A percentile compares a stretch with the other conserved stretches of the same genome.
These are phyloP conservation scores for Subanguina moxae DNA, from an alignment of 1,140 invertebrate species.

Conservation along the genomic window DNA sequence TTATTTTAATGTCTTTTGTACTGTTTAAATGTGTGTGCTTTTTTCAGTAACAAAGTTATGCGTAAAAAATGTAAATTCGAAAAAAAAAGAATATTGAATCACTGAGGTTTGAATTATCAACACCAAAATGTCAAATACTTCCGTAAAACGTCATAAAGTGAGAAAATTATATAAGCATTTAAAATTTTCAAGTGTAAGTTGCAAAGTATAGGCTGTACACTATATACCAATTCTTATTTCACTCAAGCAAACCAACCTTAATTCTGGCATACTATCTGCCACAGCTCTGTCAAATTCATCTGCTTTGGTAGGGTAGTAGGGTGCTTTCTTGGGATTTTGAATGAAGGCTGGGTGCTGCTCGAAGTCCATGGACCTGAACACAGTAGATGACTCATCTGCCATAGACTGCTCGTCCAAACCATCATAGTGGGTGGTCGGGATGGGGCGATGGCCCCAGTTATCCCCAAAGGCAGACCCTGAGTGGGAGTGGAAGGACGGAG, in stretches of 20 bases:
- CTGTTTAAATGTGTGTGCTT: too few relatives aligned
- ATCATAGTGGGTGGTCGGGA: not conserved
- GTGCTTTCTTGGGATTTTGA: conserved; percentile 25
- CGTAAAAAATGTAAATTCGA: too few relatives aligned
- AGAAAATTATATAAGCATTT: too few relatives aligned
- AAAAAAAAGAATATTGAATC: too few relatives aligned
- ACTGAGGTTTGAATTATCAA: too few relatives aligned
- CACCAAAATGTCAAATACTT: too few relatives aligned
- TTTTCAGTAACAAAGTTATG: too few relatives aligned
- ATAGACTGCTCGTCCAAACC: not conserved
- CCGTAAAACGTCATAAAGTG: too few relatives aligned
- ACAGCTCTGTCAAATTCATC: conserved; percentile 46
- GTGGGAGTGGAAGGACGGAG: conserved; percentile 13
- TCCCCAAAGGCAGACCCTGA: not conserved
- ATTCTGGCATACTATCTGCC: conserved; percentile 56
- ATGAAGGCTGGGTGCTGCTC: conserved; percentile 50
- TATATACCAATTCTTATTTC: too few relatives aligned
- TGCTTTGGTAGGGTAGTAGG: conserved; percentile 36
- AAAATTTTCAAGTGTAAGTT: too few relatives aligned
- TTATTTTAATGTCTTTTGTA: too few relatives aligned
- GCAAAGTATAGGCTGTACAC: too few relatives aligned
- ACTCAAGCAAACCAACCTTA: conserved; percentile 19
- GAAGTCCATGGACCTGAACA: conserved; percentile 57
- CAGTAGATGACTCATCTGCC: not conserved
- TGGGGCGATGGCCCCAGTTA: conserved; percentile 1